These are phyloP conservation scores for Vimba vimba DNA, from an alignment of 2,113 vertebrate species.

Conservation along the genomic window DNA sequence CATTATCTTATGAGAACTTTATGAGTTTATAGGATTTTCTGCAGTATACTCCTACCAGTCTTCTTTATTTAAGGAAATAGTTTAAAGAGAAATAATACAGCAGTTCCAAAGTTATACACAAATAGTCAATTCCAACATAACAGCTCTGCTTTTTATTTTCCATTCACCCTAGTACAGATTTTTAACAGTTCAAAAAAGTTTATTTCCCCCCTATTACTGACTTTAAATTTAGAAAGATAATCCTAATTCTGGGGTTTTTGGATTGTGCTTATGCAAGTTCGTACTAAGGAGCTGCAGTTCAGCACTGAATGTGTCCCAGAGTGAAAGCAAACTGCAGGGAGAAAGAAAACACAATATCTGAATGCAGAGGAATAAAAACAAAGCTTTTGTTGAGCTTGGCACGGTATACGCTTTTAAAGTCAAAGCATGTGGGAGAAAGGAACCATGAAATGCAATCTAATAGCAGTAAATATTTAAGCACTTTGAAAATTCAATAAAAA, in stretches of 20 bases:
- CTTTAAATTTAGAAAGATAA: not conserved
- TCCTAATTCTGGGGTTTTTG: not conserved
- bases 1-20: not conserved
- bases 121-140: not conserved
- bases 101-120: not conserved
- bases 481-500: constrained; percentile 72
- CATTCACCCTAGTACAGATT: not conserved
- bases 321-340: constrained; percentile 15
- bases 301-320: constrained; percentile 18
- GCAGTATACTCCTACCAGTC: not conserved
- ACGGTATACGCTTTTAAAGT: constrained; percentile 3
- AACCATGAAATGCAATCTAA: constrained; percentile 63
- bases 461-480: constrained; percentile 73
- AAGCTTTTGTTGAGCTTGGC: constrained; percentile 64
- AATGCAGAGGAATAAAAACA: constrained; percentile 38
- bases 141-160: not conserved
- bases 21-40: too few species aligned
- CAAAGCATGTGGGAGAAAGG: constrained; percentile 38
- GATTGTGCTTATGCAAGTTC: constrained; percentile 8
- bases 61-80: not conserved
- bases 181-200: not conserved
- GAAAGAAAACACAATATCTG: constrained; percentile 48
- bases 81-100: not conserved
- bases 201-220: not conserved
- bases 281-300: not conserved